Evolutionary conservation across 2,888 invertebrate species (phyloP), one percentile per base, ranked within the genome.

Genomic region (Ectemnius lituratus): DNA sequence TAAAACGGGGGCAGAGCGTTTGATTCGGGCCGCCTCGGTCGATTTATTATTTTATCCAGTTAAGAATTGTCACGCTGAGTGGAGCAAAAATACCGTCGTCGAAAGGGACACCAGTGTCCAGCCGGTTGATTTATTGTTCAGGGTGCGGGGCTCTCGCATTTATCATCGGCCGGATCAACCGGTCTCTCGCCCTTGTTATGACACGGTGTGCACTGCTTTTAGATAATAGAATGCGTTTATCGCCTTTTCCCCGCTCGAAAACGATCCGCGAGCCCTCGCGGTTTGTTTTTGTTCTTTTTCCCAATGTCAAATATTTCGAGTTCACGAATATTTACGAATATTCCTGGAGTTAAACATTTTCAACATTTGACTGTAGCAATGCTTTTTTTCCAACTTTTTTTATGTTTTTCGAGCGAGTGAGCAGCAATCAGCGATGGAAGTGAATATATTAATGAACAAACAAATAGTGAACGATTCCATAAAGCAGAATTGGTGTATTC

Each of bases 151-250:
- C 72, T 62, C 73, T 67, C 76, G 73, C 76, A 79, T 80, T 80
- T 79, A 80, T 80, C 80, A 80, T 66, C 60, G 68, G 70, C 70
- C 68, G 76, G 76, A 80, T 79, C 76, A 75, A 73, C 68, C 76
- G 73, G 73, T 79, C 79, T 52, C 62, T 62, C 65, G 45, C 62
- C 66, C 52, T 68, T 75, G 74, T 76, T 79, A 73, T 71, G 68
- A 79, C 76, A 75, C 60, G 75, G 79, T 74, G 68, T 73, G 80
- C 70, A 74, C 72, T 70, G 79, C 70, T 80, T 80, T 61, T 56
- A 57, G 47, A 58, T 73, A 66, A 27, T 45, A 57, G 37, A 37
- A 37, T 37, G 37, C 18, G 57, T 56, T 20, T 20, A 18, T 56
- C 56, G n/a, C 56, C 56, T 13, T 13, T 56, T 56, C n/a, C 23